These are phyloP conservation scores for Sprattus sprattus DNA, from an alignment of 2,113 vertebrate species.

Conservation along the genomic window DNA sequence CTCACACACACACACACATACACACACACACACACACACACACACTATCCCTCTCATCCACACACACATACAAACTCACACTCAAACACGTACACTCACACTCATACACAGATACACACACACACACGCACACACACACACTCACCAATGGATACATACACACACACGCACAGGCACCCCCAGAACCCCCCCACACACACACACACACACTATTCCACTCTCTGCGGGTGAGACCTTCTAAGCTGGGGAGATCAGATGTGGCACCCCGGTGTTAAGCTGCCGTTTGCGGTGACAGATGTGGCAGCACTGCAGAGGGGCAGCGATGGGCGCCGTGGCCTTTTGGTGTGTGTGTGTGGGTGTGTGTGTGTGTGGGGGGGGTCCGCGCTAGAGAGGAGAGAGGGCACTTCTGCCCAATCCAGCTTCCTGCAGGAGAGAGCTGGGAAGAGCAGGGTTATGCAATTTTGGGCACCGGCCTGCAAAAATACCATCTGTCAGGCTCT, in stretches of 20 bases:
- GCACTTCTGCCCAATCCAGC: constrained; percentile 51
- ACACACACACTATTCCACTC: background rate
- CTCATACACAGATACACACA: background rate
- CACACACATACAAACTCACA: background rate
- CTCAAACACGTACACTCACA: background rate
- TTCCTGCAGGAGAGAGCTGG: constrained; percentile 40
- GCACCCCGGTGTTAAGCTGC: constrained; percentile 18
- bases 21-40: no score
- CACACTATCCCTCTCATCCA: no score
- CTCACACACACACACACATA: no score
- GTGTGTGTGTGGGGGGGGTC: background rate
- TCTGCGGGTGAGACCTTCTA: background rate
- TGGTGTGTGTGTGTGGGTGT: background rate
- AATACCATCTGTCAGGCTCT: constrained; percentile 41
- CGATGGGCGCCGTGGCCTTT: background rate
- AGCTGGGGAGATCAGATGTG: background rate
- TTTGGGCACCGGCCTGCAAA: constrained; percentile 51
- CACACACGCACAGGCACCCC: background rate
- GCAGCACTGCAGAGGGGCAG: constrained; percentile 33
- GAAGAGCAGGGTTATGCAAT: constrained; percentile 60
- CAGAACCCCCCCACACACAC: background rate
- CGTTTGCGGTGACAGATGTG: constrained; percentile 32
- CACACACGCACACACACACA: background rate
- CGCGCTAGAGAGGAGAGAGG: constrained; percentile 13
- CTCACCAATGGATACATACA: background rate